Percentiles rank a stretch among this genome's conserved stretches.
These are phyloP conservation scores for Hippopotamyrus pictus DNA, from an alignment of 2,797 vertebrate species.

Conservation along the genomic window DNA sequence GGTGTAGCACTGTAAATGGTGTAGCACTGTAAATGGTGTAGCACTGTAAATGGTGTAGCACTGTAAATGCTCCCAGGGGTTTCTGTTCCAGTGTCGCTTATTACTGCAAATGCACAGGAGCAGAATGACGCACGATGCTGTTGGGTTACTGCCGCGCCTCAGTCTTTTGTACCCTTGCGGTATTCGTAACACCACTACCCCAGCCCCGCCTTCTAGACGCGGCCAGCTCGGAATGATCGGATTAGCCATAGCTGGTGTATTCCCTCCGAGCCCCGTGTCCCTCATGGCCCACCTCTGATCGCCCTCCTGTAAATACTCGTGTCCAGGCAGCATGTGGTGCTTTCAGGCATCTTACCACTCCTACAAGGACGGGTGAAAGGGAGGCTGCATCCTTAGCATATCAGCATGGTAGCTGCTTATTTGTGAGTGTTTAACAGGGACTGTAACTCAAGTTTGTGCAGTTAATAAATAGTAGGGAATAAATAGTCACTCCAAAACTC, in stretches of 20 bases:
- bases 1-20: neutral
- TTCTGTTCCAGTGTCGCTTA: neutral
- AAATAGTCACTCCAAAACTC: neutral
- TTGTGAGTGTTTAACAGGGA: neutral
- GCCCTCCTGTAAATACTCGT: neutral
- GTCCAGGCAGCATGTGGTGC: neutral
- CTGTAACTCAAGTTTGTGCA: neutral
- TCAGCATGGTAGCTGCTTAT: neutral
- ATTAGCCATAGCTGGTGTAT: neutral
- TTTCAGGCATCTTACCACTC: neutral
- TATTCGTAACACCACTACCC: neutral
- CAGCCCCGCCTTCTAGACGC: neutral
- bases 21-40: no score
- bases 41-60: neutral
- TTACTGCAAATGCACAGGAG: neutral
- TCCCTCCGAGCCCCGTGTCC: neutral
- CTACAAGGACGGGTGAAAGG: neutral
- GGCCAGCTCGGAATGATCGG: neutral
- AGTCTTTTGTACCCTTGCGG: neutral
- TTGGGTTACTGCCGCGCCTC: neutral
- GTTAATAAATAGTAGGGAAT: neutral
- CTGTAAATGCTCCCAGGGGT: neutral
- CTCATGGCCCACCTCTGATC: neutral
- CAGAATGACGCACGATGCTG: neutral
- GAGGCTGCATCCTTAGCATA: neutral